Evolutionary conservation across 2,888 invertebrate genomes (phyloP), one percentile per base, ranked within the genome.

Genomic region (Eupithecia subfuscata): DNA sequence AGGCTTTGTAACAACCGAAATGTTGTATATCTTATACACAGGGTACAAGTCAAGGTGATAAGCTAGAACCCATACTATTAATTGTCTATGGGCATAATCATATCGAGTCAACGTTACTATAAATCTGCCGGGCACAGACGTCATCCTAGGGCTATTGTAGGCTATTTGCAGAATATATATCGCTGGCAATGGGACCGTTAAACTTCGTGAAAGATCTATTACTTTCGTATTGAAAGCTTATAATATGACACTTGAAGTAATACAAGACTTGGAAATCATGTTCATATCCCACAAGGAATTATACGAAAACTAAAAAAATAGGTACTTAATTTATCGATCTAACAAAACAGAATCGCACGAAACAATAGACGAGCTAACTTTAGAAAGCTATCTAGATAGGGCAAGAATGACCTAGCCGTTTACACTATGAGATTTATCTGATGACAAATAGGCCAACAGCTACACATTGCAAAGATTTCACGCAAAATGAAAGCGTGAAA

Each of bases 21-120:
- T 12, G 22, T 8, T 12, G 56, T 56, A 12, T 56, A 22, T 12
- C 5, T 22, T n/a, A n/a, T n/a, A n/a, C n/a, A 60, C 25, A 60
- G 22, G 60, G 14, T 25, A 25, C 25, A 25, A 60, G 25, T 25
- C 60, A 60, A 60, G 60, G 12, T 25, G 60, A 12, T 60, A 60
- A 60, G 60, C n/a, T 25, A 56, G 25, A 5, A 12, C 25, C 60
- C 25, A 60, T 60, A 60, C 25, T 60, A 2, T 73, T 70, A 52
- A 48, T 69, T 70, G 56, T 71, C 76, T 71, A 70, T 71, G 71
- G 69, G 74, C 68, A 72, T 77, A 71, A 85, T 56, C n/a, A 85
- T 87, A 85, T 87, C 84, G 86, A 92, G 90, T 92, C 89, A 90
- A 91, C 88, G 85, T 85, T 82, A 86, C 90, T 82, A 92, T 93